Percentiles rank a stretch among this genome's conserved stretches.
phyloP scores from a whole-genome alignment of 2,888 invertebrate genomes.

The Lithophane leautieri region DNA sequence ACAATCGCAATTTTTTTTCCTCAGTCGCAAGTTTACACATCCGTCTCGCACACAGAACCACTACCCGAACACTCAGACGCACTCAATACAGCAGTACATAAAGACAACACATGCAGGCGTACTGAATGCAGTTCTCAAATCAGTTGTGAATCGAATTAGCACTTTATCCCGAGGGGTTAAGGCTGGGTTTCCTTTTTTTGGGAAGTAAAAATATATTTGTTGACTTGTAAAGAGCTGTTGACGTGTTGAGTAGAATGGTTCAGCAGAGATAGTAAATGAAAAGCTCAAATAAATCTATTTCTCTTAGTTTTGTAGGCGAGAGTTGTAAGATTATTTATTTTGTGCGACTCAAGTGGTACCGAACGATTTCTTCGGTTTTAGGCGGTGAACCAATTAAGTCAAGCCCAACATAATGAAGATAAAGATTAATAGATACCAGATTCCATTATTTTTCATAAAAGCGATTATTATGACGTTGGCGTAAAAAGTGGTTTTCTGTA shows the following conservation, averaged over 20 bases:
- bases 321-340: not conserved
- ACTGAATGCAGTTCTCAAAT: slow-evolving; percentile 42
- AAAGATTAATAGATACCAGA: not conserved
- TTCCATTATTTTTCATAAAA: not conserved
- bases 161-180: slow-evolving; percentile 57
- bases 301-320: not conserved
- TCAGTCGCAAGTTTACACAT: slow-evolving; percentile 43
- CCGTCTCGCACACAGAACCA: slow-evolving; percentile 28
- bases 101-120: slow-evolving; percentile 59
- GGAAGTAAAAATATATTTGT: slow-evolving; percentile 59
- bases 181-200: slow-evolving; percentile 28
- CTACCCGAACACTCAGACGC: slow-evolving; percentile 72
- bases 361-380: not conserved
- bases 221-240: slow-evolving; percentile 69
- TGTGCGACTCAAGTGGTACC: not conserved
- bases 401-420: not conserved
- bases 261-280: slow-evolving; percentile 39
- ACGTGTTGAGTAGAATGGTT: slow-evolving; percentile 66
- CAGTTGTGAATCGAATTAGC: slow-evolving; percentile 33
- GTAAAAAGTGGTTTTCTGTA: not conserved
- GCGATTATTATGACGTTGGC: not conserved
- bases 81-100: slow-evolving; percentile 66
- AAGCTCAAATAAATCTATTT: not conserved
- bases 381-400: not conserved
- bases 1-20: not conserved